Evolutionary conservation across 2,113 vertebrate genomes (phyloP), one percentile per base, ranked within the genome.

Genomic region (Cheilinus undulatus): DNA sequence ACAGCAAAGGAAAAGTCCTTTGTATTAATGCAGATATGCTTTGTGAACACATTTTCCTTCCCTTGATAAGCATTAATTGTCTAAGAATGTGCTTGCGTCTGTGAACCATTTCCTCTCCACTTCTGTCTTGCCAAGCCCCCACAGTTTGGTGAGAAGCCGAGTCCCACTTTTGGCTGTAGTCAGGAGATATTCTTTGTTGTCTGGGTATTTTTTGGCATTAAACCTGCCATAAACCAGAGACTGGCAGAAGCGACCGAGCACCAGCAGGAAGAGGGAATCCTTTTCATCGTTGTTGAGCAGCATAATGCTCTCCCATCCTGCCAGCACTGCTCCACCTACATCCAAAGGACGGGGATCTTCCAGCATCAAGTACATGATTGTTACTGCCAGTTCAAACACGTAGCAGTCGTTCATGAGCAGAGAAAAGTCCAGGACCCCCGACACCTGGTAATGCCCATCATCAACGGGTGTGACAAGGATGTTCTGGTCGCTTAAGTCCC

Each of bases 351-450:
- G 81, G 0, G 80, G 0, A 75, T 93, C 96, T 77, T 96, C 93
- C 0, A 96, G 89, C 95, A 96, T 97, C 93, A 95, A 91, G 74
- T 97, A 96, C 89, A 86, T 94, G 48, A 96, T 95, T 0, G 73
- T 30, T 42, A 96, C 94, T 0, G 95, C 95, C 0, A 91, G 73
- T 59, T 98, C 96, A 23, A 94, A 96, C 12, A 97, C 92, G 0
- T 93, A 94, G 53, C 79, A 96, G 0, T 94, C 95, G 0, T 80
- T 91, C 59, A 89, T 94, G 93, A 97, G 95, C 68, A 95, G 91
- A 0, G 78, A 83, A 1, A 97, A 97, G 71, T 97, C 96, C 69
- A 97, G 78, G 68, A 97, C 86, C 23, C 94, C 96, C 0, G 94
- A 95, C 36, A 97, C 89, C 4, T 45, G 66, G 52, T 94, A 93